Base-by-base conservation (phyloP, 1,140 invertebrate genomes). In the Drosophila murphyi region DNA sequence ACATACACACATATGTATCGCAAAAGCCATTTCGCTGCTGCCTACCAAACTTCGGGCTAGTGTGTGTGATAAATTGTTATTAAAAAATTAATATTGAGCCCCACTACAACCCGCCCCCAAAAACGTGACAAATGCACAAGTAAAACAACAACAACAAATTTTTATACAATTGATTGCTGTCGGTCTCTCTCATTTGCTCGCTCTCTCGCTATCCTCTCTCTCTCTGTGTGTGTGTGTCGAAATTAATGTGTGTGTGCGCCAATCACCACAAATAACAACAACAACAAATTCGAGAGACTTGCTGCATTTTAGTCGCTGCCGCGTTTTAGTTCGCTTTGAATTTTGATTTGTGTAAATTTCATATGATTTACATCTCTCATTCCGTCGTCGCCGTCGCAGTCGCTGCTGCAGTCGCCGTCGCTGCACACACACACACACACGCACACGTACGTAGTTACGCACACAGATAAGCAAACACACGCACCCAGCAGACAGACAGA, bases 101-200 rank as follows among this genome's bases (percentile, higher is more conserved):
- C 67, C 68, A 78, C 73, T 57, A 20, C 20, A 20, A 20, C 20
- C 20, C 20, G 20, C 20, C 20, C 20, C 20, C 59, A 76, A 87
- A 87, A 87, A 87, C 83, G 82, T 88, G 77, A 88, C 83, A 86
- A 86, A 83, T 75, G 80, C 76, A 71, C 56, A 71, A 64, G 52
- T 31, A 62, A 70, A n/a, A 65, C 31, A 28, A 34, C 52, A 31
- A 41, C 31, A 68, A 59, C 4, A 70, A 43, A 70, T 50, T 57
- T 48, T 28, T 61, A 74, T 62, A 62, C 67, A 75, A 71, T 75
- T 70, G 57, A 57, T 59, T 63, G 68, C 72, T 52, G 68, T 71
- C 72, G 68, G 64, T 71, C 20, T 51, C 64, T 31, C 54, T 63
- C 52, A 50, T 47, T 56, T 31, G 47, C 6, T 64, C 39, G 50